Evolutionary conservation across 2,797 vertebrate species (phyloP), one percentile per base, ranked within the genome.

Genomic region (Cynodonichthys magdalenae): DNA sequence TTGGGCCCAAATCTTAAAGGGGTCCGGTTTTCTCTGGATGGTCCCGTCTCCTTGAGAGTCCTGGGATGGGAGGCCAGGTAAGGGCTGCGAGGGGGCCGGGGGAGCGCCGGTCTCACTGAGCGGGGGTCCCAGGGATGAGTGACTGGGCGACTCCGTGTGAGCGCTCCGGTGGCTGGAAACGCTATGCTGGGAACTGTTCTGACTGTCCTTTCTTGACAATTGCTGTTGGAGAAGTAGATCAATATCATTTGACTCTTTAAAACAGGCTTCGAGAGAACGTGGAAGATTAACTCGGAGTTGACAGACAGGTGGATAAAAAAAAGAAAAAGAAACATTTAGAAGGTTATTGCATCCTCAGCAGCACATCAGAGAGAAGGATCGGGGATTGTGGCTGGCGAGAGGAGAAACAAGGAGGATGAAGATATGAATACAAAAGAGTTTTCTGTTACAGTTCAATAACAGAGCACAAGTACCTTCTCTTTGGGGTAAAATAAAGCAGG

Each of bases 1-100:
- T 94, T 99, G 97, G 84, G 97, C 97, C 97, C 97, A 99, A 94
- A 99, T 99, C 94, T 98, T 98, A 93, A 99, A 99, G 1, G 97
- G 97, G 90, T 99, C 97, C 19, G 97, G 97, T 91, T 99, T 99
- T 80, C 97, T 98, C 91, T 96, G 96, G 85, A 95, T 94, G 82
- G 95, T 88, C 69, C 87, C 83, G 93, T 99, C 96, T 0, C 90
- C 93, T 42, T 93, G 91, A 39, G 85, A 77, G 85, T 94, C 93
- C 85, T 91, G 93, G 60, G 76, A 58, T 0, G 93, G 91, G 63
- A 93, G 88, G 53, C 91, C 90, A 3, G 93, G 92, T 76, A 93
- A 87, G 5, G 92, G 92, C 78, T 92, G 92, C 24, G 89, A 89
- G 1, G 93, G 93, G 29, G 90, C 75, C 0, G 93, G 89, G 0